Evolutionary conservation across 2,888 invertebrate species (phyloP).

Genomic region (Temnothorax ravouxi): DNA sequence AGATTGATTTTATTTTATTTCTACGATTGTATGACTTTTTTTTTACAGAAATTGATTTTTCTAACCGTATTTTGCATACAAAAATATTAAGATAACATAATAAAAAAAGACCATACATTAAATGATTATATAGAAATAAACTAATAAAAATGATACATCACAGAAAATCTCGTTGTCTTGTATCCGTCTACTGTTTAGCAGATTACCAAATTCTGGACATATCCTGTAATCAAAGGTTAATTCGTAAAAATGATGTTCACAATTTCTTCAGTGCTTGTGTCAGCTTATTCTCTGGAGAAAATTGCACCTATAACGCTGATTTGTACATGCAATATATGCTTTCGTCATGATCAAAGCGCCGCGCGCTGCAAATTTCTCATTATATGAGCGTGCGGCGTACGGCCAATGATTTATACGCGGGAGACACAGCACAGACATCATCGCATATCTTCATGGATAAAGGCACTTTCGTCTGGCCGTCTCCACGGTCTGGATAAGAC

Average conservation of each 20-base stretch:
- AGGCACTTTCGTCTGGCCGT: slow-evolving; percentile 61
- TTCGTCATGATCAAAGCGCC: background rate
- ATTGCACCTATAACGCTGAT: background rate
- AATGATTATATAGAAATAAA: background rate
- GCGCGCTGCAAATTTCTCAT: background rate
- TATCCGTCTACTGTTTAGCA: background rate
- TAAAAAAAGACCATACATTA: background rate
- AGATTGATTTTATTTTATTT: background rate
- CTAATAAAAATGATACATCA: background rate
- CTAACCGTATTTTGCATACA: background rate
- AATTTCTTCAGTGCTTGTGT: background rate
- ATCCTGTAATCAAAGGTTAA: background rate
- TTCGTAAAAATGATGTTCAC: background rate
- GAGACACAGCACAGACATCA: background rate
- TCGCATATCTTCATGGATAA: background rate
- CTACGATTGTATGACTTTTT: background rate
- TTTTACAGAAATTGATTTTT: background rate
- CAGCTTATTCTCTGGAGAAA: background rate
- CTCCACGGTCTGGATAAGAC: slow-evolving; percentile 50
- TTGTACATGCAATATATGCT: background rate
- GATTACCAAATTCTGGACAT: background rate
- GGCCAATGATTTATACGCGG: slow-evolving; percentile 7
- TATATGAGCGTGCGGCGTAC: background rate
- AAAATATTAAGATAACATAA: background rate
- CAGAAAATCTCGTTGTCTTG: background rate